phyloP scores from a whole-genome alignment of 2,797 vertebrate genomes.

The Protonibea diacanthus region DNA sequence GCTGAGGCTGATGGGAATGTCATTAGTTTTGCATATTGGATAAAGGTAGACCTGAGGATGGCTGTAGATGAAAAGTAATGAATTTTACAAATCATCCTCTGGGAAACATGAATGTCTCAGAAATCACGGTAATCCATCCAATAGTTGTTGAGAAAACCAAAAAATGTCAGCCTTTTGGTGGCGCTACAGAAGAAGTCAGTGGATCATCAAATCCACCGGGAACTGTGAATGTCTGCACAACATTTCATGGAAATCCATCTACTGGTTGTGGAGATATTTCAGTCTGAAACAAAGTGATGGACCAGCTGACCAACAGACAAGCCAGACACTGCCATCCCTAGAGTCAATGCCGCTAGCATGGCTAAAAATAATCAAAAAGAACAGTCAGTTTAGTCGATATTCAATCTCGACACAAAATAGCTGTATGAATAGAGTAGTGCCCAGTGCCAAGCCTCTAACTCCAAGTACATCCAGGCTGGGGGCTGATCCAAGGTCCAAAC shows the following conservation, averaged over 20 bases:
- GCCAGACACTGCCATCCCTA: not conserved
- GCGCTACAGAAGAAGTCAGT: not conserved
- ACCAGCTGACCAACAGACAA: not conserved
- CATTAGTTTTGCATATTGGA: not conserved
- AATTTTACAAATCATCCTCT: not conserved
- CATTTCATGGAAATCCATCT: constrained; percentile 10
- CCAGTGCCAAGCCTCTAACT: constrained; percentile 55
- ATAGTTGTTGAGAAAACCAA: not conserved
- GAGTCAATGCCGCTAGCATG: not conserved
- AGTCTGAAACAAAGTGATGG: constrained; percentile 1
- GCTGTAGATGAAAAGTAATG: not conserved
- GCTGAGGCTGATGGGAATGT: not conserved
- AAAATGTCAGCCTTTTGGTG: constrained; percentile 4
- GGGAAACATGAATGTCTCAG: not conserved
- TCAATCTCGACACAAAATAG: constrained; percentile 36
- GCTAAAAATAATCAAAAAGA: constrained; percentile 31
- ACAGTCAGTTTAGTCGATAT: constrained; percentile 24
- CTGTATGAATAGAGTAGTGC: constrained; percentile 41
- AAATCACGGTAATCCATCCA: not conserved
- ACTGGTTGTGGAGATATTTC: constrained; percentile 25
- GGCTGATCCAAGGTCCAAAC: constrained; percentile 52
- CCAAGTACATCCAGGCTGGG: constrained; percentile 46
- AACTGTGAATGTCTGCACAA: not conserved
- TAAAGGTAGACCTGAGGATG: not conserved
- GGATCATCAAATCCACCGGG: not conserved